Percentiles rank a stretch among this genome's conserved stretches.
These are phyloP conservation scores for Merops nubicus DNA, from an alignment of 2,113 vertebrate genomes.

Conservation along the genomic window DNA sequence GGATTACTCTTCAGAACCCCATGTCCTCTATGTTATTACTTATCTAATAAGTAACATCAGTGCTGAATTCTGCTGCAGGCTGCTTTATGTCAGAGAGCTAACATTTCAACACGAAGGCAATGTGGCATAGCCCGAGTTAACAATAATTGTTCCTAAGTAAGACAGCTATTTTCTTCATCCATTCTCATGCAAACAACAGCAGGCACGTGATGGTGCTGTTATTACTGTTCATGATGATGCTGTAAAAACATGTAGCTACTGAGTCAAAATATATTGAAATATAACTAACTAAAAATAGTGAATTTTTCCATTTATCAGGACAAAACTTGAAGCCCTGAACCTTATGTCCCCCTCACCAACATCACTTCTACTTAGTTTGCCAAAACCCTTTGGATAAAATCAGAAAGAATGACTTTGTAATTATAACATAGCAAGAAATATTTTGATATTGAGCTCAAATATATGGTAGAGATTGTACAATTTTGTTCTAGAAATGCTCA, in stretches of 20 bases:
- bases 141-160: neutral
- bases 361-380: neutral
- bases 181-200: neutral
- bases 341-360: neutral
- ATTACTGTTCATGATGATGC: neutral
- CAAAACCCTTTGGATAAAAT: neutral
- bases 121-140: conserved; percentile 12
- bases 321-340: neutral
- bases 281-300: neutral
- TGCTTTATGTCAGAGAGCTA: conserved; percentile 11
- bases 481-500: neutral
- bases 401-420: neutral
- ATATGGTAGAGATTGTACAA: neutral
- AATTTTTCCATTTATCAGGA: neutral
- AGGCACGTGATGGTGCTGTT: neutral
- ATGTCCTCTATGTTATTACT: conserved; percentile 25
- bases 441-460: neutral
- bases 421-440: neutral
- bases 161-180: neutral
- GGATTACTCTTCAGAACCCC: neutral
- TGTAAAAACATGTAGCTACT: neutral
- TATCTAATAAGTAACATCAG: conserved; percentile 50
- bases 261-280: neutral
- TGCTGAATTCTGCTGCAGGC: conserved; percentile 13
- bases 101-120: neutral